Conservation (phyloP, 2,888 invertebrate species). For the Drosophila conformis region DNA sequence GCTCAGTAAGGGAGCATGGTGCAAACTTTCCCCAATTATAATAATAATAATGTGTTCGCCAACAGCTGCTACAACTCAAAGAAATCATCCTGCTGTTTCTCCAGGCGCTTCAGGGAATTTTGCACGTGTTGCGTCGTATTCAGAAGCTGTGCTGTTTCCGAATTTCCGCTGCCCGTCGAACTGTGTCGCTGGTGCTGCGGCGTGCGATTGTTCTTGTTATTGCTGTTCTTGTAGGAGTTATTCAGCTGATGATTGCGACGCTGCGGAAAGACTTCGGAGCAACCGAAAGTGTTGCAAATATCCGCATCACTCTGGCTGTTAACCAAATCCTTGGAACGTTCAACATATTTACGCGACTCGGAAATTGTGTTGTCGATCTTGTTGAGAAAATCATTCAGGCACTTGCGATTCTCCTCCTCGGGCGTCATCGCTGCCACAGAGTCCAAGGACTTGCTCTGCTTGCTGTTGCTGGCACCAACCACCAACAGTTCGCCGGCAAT, state of each 20-base stretch:
- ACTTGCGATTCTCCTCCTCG: conserved; percentile 91
- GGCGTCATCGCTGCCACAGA: conserved; percentile 87
- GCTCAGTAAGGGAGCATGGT: no score
- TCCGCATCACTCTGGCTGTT: conserved; percentile 83
- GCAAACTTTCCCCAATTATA: no score
- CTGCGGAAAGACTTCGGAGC: conserved; percentile 74
- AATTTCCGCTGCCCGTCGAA: conserved; percentile 86
- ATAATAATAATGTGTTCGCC: not conserved
- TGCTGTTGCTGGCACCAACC: conserved; percentile 73
- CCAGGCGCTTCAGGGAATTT: conserved; percentile 92
- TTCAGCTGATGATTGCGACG: conserved; percentile 78
- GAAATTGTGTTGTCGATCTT: conserved; percentile 94
- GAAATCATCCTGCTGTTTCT: conserved; percentile 94
- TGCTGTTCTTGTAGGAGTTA: conserved; percentile 81
- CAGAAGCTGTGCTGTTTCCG: conserved; percentile 84
- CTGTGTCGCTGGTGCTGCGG: conserved; percentile 81
- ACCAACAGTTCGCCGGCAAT: conserved; percentile 85
- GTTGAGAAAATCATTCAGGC: conserved; percentile 92
- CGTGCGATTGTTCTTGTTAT: conserved; percentile 71
- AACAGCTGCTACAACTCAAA: conserved; percentile 93
- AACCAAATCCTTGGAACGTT: conserved; percentile 89
- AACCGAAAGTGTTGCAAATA: conserved; percentile 74
- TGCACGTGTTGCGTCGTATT: conserved; percentile 93
- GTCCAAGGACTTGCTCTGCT: conserved; percentile 85
- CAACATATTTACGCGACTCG: conserved; percentile 92